A percentile compares a stretch with the other conserved stretches of the same genome.
Evolutionary conservation across 2,113 vertebrate genomes (phyloP).

Genomic region (Halichoerus grypus): DNA sequence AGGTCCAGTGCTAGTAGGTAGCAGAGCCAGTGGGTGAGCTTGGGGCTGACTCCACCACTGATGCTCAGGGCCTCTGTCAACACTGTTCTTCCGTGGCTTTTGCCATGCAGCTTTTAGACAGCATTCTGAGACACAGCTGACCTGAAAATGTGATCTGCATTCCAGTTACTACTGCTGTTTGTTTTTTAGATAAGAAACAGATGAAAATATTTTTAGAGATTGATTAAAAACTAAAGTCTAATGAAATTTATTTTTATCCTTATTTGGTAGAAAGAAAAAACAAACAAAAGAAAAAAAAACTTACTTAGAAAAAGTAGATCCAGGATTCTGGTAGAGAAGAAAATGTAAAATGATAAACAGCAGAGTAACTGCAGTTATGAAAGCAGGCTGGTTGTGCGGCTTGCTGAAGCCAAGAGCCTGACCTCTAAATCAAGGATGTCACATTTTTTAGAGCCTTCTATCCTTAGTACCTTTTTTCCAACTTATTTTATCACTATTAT

Average conservation of each 20-base stretch:
- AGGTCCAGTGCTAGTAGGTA: background rate
- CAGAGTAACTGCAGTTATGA: background rate
- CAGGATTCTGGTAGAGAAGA: background rate
- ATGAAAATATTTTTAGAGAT: background rate
- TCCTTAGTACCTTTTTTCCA: background rate
- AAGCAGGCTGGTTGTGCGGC: background rate
- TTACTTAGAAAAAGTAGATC: background rate
- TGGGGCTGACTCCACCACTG: background rate
- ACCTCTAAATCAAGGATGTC: background rate
- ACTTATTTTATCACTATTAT: background rate
- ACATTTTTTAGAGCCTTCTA: background rate
- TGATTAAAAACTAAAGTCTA: background rate
- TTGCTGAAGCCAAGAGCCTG: background rate
- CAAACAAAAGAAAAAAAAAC: background rate
- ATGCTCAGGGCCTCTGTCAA: background rate
- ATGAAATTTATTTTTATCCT: background rate
- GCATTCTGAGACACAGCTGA: background rate
- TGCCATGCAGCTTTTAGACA: background rate
- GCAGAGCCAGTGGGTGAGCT: background rate
- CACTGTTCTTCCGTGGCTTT: background rate
- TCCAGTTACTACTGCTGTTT: background rate
- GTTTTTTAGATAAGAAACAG: background rate
- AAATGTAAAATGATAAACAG: background rate
- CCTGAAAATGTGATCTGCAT: background rate
- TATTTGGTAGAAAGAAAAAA: constrained; percentile 6